Evolutionary conservation across 1,140 invertebrate species (phyloP), one percentile per base, ranked within the genome.

Genomic region (Conus ventricosus): DNA sequence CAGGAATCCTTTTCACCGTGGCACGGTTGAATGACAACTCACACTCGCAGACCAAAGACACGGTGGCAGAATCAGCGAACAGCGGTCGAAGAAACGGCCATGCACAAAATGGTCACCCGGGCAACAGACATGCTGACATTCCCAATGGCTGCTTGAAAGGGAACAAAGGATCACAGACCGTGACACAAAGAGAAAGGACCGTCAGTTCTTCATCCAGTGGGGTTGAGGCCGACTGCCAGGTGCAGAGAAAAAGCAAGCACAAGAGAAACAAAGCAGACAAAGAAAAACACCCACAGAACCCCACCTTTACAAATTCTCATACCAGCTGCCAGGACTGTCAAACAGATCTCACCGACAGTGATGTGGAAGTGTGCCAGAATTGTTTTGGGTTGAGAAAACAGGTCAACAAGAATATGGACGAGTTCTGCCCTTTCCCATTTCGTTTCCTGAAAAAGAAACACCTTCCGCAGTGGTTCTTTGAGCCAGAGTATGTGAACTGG

Each of bases 401-500:
- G 54, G 15, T 23, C 17, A 81, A 81, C 80, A 54, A 7, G 51
- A 23, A 13, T 0, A 55, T 81, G 51, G 51, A 81, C 1, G 51
- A 81, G 80, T 54, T 3, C 23, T 81, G 80, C 80, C 80, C 51
- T 13, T 81, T 54, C 51, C 80, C 80, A 5, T 54, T 81, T 15
- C 13, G 15, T 23, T 81, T 81, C 51, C 17, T 81, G 27, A 81
- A 81, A 55, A 81, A 55, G 80, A 81, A 81, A 23, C 25, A 81
- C 17, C n/a, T 90, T n/a, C 89, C 87, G 7, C 63, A 27, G 54
- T 90, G 87, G 88, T 80, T 88, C 5, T 84, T 75, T 84, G 90
- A 90, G 71, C 90, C 90, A 39, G 91, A 91, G 51, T 91, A 88
- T 89, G 89, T 90, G 55, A 88, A 23, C 15, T 81, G 80, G 51